Conservation (phyloP, 2,888 invertebrate genomes). For the Cantharis rustica region DNA sequence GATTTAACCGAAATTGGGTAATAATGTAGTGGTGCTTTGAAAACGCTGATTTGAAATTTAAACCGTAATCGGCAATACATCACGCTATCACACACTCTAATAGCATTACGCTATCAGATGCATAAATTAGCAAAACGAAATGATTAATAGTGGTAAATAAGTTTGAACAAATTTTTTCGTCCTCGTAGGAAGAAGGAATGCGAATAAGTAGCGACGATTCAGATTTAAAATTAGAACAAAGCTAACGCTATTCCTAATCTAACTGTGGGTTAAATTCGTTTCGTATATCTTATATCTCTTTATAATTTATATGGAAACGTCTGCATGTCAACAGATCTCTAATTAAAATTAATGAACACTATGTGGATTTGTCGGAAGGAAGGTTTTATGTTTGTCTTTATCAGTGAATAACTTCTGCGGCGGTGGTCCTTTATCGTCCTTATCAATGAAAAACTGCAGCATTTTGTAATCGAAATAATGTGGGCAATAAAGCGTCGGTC, state of each 20-base stretch:
- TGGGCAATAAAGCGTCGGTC: neutral
- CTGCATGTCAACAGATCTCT: constrained; percentile 30
- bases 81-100: constrained; percentile 27
- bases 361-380: constrained; percentile 28
- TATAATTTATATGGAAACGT: constrained; percentile 29
- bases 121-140: constrained; percentile 24
- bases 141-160: constrained; percentile 23
- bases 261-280: constrained; percentile 18
- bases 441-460: constrained; percentile 15
- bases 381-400: constrained; percentile 27
- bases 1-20: neutral
- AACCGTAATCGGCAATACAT: constrained; percentile 27
- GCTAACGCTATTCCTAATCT: constrained; percentile 25
- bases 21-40: constrained; percentile 2
- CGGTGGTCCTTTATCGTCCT: constrained; percentile 10
- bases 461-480: constrained; percentile 6
- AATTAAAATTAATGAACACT: constrained; percentile 38
- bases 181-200: constrained; percentile 19
- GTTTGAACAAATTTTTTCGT: neutral
- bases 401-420: constrained; percentile 8
- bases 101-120: constrained; percentile 29
- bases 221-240: constrained; percentile 22
- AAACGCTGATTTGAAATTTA: constrained; percentile 27
- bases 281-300: constrained; percentile 22
- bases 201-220: constrained; percentile 14